Percentiles rank a stretch among this genome's conserved stretches.
These are phyloP conservation scores for Gnatocerus cornutus DNA, from an alignment of 2,888 invertebrate genomes.

Conservation along the genomic window DNA sequence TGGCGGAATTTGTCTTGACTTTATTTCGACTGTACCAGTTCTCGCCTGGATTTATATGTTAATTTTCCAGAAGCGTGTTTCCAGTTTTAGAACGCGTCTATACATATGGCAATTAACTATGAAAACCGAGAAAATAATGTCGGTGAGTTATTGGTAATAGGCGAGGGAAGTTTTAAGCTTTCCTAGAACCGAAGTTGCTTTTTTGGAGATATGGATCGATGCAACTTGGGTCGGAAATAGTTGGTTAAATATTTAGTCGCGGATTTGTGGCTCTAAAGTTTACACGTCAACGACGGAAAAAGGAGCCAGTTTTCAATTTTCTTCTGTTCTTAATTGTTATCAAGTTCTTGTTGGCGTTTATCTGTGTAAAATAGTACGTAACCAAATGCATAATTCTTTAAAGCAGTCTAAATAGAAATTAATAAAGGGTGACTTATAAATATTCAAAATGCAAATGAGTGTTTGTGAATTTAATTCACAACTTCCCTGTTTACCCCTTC, in stretches of 20 bases:
- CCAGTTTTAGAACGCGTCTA: slow-evolving; percentile 36
- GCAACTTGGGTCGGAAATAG: slow-evolving; percentile 30
- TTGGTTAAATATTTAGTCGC: slow-evolving; percentile 35
- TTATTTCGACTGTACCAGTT: slow-evolving; percentile 41
- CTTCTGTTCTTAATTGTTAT: background rate
- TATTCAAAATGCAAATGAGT: slow-evolving; percentile 58
- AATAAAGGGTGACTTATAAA: slow-evolving; percentile 56
- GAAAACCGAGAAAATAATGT: slow-evolving; percentile 30
- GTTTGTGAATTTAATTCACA: slow-evolving; percentile 59
- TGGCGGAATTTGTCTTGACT: slow-evolving; percentile 45
- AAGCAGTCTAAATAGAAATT: slow-evolving; percentile 56
- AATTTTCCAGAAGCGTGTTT: slow-evolving; percentile 38
- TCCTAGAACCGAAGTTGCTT: slow-evolving; percentile 12
- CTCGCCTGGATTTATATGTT: slow-evolving; percentile 41
- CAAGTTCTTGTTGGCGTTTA: slow-evolving; percentile 13
- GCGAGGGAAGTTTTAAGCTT: background rate
- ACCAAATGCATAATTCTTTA: slow-evolving; percentile 50
- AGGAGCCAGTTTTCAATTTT: too few relatives aligned
- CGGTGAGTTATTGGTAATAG: slow-evolving; percentile 38
- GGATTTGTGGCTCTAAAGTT: background rate
- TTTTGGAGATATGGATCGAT: slow-evolving; percentile 23
- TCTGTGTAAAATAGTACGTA: slow-evolving; percentile 32
- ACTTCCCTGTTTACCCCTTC: slow-evolving; percentile 53
- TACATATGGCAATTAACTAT: slow-evolving; percentile 43
- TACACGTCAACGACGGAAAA: background rate